Base-by-base conservation (phyloP, 2,888 invertebrate species). In the Isotomurus palustris region DNA sequence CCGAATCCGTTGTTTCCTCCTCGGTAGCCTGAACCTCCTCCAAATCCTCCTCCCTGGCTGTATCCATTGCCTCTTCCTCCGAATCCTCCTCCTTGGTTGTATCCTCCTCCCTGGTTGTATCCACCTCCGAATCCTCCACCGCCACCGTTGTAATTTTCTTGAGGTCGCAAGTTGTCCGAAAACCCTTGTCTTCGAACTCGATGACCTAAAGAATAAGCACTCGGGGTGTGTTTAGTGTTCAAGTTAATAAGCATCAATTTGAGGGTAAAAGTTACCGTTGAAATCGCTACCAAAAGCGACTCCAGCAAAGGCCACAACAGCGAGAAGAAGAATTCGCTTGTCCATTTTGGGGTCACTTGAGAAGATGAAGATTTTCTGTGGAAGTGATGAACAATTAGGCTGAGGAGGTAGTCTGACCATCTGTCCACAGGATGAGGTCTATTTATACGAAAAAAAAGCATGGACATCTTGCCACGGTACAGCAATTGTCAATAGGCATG, bases 121-220 rank as follows among this genome's bases (percentile, higher is more conserved):
- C 48, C 40, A 25, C 35, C 38, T n/a, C 59, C 56, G 44, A 40
- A 29, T 17, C 60, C 60, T n/a, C 59, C 60, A 21, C 59, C 59
- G 17, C 55, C 50, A 17, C 41, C 35, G 27, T 52, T 35, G 36
- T 47, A 53, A 29, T 58, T 61, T 36, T 61, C 54, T 14, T 58
- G 58, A 25, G 62, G 62, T 28, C 62, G 53, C 2, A 62, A 28
- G 17, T 49, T 52, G n/a, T n/a, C n/a, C 4, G 59, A 58, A 40
- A 48, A 62, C 22, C 59, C 58, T 50, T 50, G 50, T 12, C 49
- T 25, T 49, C 49, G 17, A 2, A 50, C 56, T 35, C 60, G 53
- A 41, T 53, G 40, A 17, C 58, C 58, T 58, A 40, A n/a, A n/a
- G 12, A 17, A 40, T n/a, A 17, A 35, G 22, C 22, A 44, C 6